Evolutionary conservation across 1,140 invertebrate species (phyloP), one percentile per base, ranked within the genome.

Genomic region (Rhizoglyphus robini): DNA sequence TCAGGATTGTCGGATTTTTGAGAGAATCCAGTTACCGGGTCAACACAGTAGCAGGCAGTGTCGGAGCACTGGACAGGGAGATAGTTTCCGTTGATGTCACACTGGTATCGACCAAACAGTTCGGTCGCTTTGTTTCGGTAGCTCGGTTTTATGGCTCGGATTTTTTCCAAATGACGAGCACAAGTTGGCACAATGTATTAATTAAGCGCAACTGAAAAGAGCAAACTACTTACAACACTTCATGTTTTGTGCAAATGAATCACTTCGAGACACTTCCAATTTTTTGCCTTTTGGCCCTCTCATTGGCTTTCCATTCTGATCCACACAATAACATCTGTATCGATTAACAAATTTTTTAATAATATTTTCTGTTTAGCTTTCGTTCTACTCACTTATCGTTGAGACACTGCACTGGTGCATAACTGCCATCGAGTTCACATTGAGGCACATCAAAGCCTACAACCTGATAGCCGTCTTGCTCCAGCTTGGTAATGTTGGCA

Each of bases 381-480:
- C n/a, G 23, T 46, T 3, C 18, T 3, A 46, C 27, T 54, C 63
- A 69, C 68, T 32, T 63, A 20, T 68, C 61, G 20, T 65, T 66
- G 18, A 49, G 65, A 23, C 69, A 68, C 41, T 69, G 69, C 18
- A 69, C 51, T 25, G 69, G 69, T 0, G 64, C 66, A 29, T 66
- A 69, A 30, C 41, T 66, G 4, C 69, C 69, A 38, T 69, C 69
- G 11, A 69, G n/a, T 32, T 69, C 67, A 51, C 69, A 69, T 32
- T 46, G 4, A 18, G 69, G 69, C 5, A 69, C 23, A 61, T 69
- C 66, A 15, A 54, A 54, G 3, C 67, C 69, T 18, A 69, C 38
- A 2, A 66, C 58, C 5, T 23, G 18, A 15, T 62, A 36, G 4
- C 31, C 47, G 0, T 34, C 30, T 11, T 60, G 31, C 36, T 64